phyloP scores from a whole-genome alignment of 2,797 vertebrate genomes.

The Eremophila alpestris region DNA sequence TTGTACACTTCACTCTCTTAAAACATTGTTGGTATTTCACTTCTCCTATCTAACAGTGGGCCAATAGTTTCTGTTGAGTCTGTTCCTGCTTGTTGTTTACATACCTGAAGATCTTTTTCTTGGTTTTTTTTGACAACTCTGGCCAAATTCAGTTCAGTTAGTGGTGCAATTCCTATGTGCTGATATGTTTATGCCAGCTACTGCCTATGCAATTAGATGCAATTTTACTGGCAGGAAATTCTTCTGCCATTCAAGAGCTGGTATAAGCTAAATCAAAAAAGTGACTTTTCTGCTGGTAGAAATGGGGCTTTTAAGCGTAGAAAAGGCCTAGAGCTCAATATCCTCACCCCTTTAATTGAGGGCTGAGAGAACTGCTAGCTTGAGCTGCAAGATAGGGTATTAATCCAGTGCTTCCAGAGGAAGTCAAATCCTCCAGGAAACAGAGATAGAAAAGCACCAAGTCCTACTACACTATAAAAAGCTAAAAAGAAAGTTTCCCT shows the following conservation, averaged over 20 bases:
- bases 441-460: conserved; percentile 18
- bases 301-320: background rate
- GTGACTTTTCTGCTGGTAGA: background rate
- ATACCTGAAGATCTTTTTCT: background rate
- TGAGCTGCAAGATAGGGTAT: conserved; percentile 14
- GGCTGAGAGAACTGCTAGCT: conserved; percentile 1
- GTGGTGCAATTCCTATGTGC: background rate
- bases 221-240: background rate
- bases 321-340: conserved; percentile 23
- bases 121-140: background rate
- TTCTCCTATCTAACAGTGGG: background rate
- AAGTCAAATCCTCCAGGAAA: conserved; percentile 55
- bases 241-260: background rate
- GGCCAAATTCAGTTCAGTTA: background rate
- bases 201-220: background rate
- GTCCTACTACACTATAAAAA: conserved; percentile 25
- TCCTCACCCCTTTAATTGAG: conserved; percentile 22
- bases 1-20: background rate
- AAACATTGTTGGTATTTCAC: background rate
- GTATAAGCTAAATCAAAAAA: conserved; percentile 23
- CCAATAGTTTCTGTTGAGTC: background rate
- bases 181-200: background rate
- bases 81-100: background rate
- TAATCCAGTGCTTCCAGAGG: conserved; percentile 48
- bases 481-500: conserved; percentile 16